Evolutionary conservation across 2,888 invertebrate genomes (phyloP).

Genomic region (Chymomyza procnemis): DNA sequence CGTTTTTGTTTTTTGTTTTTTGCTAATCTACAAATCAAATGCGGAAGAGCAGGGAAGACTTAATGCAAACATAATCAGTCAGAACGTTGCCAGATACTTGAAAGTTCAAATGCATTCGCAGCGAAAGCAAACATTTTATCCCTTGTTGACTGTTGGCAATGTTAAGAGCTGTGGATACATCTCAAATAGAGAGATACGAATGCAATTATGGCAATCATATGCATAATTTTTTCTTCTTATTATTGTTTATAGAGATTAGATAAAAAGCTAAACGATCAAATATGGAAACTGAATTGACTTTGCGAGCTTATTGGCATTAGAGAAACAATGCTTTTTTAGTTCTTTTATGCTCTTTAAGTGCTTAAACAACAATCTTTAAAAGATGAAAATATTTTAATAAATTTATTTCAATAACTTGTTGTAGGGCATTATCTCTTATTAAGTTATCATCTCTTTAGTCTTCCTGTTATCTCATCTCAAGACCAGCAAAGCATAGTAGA

Average conservation of each 20-base stretch:
- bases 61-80: slow-evolving; percentile 45
- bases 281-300: neutral
- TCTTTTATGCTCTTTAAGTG: too few species aligned
- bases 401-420: too few species aligned
- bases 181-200: slow-evolving; percentile 34
- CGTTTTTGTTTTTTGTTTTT: neutral
- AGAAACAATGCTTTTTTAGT: too few species aligned
- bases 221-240: slow-evolving; percentile 17
- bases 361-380: too few species aligned
- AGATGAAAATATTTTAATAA: too few species aligned
- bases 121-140: slow-evolving; percentile 5
- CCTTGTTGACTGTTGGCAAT: slow-evolving; percentile 24
- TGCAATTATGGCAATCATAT: slow-evolving; percentile 58
- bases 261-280: slow-evolving; percentile 41
- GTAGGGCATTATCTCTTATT: too few species aligned
- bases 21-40: neutral
- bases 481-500: too few species aligned
- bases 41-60: slow-evolving; percentile 30
- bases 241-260: slow-evolving; percentile 29
- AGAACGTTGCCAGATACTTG: slow-evolving; percentile 43
- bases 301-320: too few species aligned
- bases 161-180: slow-evolving; percentile 12
- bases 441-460: too few species aligned
- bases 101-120: slow-evolving; percentile 40
- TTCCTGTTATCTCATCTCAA: too few species aligned